Conservation (phyloP, 2,888 invertebrate genomes). For the Macrophya alboannulata region DNA sequence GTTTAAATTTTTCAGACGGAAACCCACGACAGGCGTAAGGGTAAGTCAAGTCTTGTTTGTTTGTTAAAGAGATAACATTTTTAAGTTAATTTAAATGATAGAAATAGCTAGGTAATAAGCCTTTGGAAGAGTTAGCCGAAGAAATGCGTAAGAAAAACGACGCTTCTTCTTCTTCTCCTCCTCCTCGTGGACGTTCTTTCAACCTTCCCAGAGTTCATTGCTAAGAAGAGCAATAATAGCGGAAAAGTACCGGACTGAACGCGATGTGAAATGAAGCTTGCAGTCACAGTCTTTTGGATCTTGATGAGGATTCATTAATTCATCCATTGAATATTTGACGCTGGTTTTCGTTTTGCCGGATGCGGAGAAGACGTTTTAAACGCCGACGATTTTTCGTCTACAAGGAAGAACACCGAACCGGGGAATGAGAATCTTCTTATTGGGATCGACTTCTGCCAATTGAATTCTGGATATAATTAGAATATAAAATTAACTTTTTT, state of each 20-base stretch:
- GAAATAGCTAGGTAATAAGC: constrained; percentile 56
- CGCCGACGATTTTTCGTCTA: background rate
- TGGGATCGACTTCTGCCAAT: background rate
- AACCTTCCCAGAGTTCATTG: background rate
- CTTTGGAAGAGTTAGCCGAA: constrained; percentile 20
- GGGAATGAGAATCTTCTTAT: constrained; percentile 9
- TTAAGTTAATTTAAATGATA: constrained; percentile 56
- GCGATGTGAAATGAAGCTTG: background rate
- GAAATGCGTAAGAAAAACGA: background rate
- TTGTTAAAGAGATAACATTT: background rate
- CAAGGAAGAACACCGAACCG: background rate
- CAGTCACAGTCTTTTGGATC: background rate
- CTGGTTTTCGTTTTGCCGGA: background rate
- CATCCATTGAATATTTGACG: background rate
- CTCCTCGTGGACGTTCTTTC: background rate
- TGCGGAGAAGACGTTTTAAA: background rate
- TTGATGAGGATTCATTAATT: background rate
- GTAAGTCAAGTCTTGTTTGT: constrained; percentile 75
- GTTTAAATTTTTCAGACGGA: constrained; percentile 73
- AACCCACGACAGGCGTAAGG: constrained; percentile 76
- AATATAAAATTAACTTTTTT: constrained; percentile 52
- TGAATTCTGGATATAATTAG: constrained; percentile 17
- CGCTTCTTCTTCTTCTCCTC: background rate
- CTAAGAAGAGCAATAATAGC: constrained; percentile 11
- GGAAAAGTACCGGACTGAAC: background rate